Base-by-base conservation (phyloP, 2,888 invertebrate species). In the Agriopis leucophaearia region DNA sequence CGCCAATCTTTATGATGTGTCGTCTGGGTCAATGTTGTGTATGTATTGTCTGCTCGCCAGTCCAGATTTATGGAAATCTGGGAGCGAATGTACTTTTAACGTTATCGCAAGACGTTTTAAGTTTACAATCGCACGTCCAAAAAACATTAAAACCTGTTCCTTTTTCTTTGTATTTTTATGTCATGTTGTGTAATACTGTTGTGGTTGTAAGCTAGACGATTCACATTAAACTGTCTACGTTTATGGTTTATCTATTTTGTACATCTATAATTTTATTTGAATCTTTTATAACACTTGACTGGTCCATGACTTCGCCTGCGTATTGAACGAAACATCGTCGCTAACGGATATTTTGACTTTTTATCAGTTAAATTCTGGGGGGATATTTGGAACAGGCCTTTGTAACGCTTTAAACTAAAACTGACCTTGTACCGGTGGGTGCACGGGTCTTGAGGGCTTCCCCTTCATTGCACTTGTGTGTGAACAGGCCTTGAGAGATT, bases 21-120 rank as follows among this genome's bases (percentile, higher is more conserved):
- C 48, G 73, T 69, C 65, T 70, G 70, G 69, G 69, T 64, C 70
- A 67, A 59, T 73, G 68, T 67, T 73, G 58, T 71, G 48, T 65
- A 64, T 71, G 48, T 65, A 64, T 61, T 66, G 64, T 64, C 45
- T 64, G 58, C 15, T 47, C n/a, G 27, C 16, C 55, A 16, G 64
- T 60, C 48, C 51, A 36, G 55, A 56, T 64, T 58, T 64, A 51
- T 55, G 38, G 40, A 38, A 15, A 52, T n/a, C 63, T 64, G n/a
- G 12, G 18, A 40, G 54, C 38, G 38, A 59, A 47, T 47, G 12
- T 15, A 60, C 7, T 52, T 35, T 61, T 48, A 35, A 54, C 47
- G 15, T 56, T 64, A 58, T 44, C 8, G 16, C 57, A 15, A 54
- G 8, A 52, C 8, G 58, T 18, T 62, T n/a, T 59, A 57, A 58